A percentile compares a stretch with the other conserved stretches of the same genome.
These are phyloP conservation scores for Aethes cnicana DNA, from an alignment of 2,888 invertebrate species.

Conservation along the genomic window DNA sequence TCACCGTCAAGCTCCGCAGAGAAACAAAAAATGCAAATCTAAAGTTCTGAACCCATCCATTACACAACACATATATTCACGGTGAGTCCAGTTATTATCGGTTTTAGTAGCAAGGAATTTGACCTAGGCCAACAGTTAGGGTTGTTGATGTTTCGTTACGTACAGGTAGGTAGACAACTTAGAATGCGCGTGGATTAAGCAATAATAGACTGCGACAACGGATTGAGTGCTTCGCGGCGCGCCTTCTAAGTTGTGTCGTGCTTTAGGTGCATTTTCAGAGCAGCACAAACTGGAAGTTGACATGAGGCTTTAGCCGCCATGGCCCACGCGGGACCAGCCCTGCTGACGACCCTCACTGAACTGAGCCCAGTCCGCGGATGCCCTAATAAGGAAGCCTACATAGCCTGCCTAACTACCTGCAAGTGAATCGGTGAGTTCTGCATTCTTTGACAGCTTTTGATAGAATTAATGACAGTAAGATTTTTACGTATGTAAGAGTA, in stretches of 20 bases:
- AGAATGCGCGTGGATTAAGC: too few species aligned
- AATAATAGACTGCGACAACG: too few species aligned
- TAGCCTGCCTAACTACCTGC: background rate
- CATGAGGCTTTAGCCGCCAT: conserved; percentile 1
- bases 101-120: conserved; percentile 17
- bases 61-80: background rate
- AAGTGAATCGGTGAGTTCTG: conserved; percentile 4
- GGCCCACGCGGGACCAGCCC: background rate
- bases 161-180: too few species aligned
- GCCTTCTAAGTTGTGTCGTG: too few species aligned
- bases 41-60: background rate
- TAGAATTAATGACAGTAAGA: too few species aligned
- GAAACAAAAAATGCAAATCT: background rate
- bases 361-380: background rate
- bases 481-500: too few species aligned
- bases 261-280: conserved; percentile 1
- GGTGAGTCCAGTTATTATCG: conserved; percentile 5
- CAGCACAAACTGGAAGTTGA: background rate
- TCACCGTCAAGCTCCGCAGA: conserved; percentile 9
- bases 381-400: background rate
- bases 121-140: conserved; percentile 25
- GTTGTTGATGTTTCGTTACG: background rate
- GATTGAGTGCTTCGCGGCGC: too few species aligned
- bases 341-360: background rate
- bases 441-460: background rate